These are phyloP conservation scores for Grammatotria lemairii DNA, from an alignment of 2,113 vertebrate genomes.

Conservation along the genomic window DNA sequence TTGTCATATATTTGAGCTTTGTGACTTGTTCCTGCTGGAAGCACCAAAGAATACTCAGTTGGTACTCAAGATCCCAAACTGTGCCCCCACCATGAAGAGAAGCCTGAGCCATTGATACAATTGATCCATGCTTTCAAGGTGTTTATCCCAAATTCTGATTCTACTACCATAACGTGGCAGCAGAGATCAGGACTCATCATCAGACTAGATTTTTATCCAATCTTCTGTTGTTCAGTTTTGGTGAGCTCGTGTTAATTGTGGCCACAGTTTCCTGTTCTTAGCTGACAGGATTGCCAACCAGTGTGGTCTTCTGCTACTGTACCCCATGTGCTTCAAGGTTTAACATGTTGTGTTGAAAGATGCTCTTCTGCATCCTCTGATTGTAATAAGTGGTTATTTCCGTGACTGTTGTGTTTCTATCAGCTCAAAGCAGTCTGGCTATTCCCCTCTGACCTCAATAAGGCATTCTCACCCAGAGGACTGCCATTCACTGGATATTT, in stretches of 20 bases:
- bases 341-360: not conserved
- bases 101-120: not conserved
- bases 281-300: rapidly evolving
- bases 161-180: not conserved
- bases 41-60: not conserved
- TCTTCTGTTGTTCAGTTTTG: not conserved
- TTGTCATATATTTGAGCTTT: not conserved
- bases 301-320: not conserved
- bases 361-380: not conserved
- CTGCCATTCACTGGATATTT: not conserved
- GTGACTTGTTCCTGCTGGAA: not conserved
- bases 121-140: not conserved
- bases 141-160: not conserved
- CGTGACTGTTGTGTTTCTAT: rapidly evolving
- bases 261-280: not conserved
- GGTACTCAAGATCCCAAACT: rapidly evolving
- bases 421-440: not conserved
- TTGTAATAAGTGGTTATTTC: not conserved
- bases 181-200: not conserved
- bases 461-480: not conserved
- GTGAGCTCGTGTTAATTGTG: not conserved
- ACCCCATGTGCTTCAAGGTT: not conserved
- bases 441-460: not conserved
- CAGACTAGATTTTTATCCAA: not conserved
- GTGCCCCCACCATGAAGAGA: not conserved